phyloP scores from a whole-genome alignment of 2,113 vertebrate species.

The Polypterus bichir region DNA sequence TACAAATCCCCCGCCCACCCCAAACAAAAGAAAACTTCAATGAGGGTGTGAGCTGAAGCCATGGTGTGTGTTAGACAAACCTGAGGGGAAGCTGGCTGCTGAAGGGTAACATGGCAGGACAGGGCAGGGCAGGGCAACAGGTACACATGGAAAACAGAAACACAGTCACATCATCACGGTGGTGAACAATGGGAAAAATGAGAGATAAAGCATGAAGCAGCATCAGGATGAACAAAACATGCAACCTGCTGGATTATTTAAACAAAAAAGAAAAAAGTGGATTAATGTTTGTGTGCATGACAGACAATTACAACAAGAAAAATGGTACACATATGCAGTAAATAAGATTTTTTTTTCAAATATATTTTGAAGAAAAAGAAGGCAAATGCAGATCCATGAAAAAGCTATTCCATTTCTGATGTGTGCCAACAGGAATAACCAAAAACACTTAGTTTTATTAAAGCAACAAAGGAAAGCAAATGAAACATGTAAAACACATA shows the following conservation, averaged over 20 bases:
- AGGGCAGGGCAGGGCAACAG: constrained; percentile 13
- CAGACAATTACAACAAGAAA: too few relatives aligned
- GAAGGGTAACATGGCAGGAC: constrained; percentile 15
- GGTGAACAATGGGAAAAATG: constrained; percentile 14
- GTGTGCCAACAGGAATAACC: too few relatives aligned
- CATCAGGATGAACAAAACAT: constrained; percentile 1
- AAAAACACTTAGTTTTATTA: too few relatives aligned
- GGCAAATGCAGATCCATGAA: too few relatives aligned
- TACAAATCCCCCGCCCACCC: too few relatives aligned
- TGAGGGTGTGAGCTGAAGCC: constrained; percentile 2
- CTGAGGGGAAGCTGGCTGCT: constrained; percentile 22
- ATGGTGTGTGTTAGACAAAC: constrained; percentile 22
- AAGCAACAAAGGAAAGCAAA: not conserved
- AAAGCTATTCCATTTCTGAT: too few relatives aligned
- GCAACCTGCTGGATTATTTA: not conserved
- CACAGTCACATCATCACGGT: constrained; percentile 20
- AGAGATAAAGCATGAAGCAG: constrained; percentile 3
- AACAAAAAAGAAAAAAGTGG: too few relatives aligned
- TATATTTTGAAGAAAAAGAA: too few relatives aligned
- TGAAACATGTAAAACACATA: not conserved
- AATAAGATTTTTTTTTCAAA: too few relatives aligned
- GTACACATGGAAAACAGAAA: constrained; percentile 19
- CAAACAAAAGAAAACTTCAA: too few relatives aligned
- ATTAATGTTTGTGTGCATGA: too few relatives aligned
- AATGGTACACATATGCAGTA: too few relatives aligned